These are phyloP conservation scores for Acleris literana DNA, from an alignment of 2,888 invertebrate species.

Conservation along the genomic window DNA sequence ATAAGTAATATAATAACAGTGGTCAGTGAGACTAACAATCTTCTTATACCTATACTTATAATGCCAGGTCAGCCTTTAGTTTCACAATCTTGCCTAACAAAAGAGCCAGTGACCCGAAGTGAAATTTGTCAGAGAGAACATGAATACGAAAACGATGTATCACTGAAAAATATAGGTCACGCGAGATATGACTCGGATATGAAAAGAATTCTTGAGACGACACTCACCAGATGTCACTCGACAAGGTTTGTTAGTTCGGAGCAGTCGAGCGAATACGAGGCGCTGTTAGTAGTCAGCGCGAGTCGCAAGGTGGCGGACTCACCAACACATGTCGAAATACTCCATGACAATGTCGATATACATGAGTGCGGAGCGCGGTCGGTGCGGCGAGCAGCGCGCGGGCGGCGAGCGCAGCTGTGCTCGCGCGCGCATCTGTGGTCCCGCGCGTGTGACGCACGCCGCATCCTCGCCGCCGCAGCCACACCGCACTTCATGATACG, in stretches of 20 bases:
- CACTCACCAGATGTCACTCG: constrained; percentile 53
- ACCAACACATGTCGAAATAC: constrained; percentile 78
- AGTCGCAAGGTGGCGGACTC: constrained; percentile 58
- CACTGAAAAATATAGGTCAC: constrained; percentile 46
- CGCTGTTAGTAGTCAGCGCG: constrained; percentile 51
- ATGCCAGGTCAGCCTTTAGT: background rate
- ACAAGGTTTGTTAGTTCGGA: constrained; percentile 51
- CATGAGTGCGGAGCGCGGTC: constrained; percentile 43
- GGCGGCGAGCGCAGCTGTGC: constrained; percentile 38
- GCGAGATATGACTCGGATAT: constrained; percentile 39
- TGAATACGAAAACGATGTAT: constrained; percentile 41
- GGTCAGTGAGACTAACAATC: no score
- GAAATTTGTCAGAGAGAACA: constrained; percentile 31
- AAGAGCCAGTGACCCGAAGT: constrained; percentile 18
- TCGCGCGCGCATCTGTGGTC: constrained; percentile 42
- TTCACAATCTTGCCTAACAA: constrained; percentile 7
- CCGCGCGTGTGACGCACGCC: constrained; percentile 47
- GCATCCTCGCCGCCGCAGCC: constrained; percentile 43
- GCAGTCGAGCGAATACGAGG: constrained; percentile 44
- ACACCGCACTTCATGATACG: constrained; percentile 32
- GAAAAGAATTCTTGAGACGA: constrained; percentile 45
- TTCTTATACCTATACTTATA: no score
- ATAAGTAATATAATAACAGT: no score
- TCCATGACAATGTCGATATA: constrained; percentile 59
- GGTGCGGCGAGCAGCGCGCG: constrained; percentile 34